Evolutionary conservation across 2,797 vertebrate species (phyloP).

Genomic region (Oreonectes daqikongensis): DNA sequence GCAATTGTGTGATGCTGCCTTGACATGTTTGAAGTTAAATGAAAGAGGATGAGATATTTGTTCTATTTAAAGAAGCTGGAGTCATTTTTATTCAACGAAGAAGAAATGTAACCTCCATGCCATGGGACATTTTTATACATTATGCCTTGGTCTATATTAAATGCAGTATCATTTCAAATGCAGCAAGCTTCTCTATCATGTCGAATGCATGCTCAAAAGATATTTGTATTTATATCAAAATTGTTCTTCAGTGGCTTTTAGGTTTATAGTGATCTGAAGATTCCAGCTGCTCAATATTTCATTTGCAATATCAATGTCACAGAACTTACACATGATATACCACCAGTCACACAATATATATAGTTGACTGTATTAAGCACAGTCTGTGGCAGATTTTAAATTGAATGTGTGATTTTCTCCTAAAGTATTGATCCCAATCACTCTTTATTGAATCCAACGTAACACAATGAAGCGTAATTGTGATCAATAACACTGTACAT

Average conservation of each 20-base stretch:
- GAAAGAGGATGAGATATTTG: background rate
- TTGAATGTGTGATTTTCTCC: background rate
- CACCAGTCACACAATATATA: background rate
- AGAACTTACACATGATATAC: constrained; percentile 22
- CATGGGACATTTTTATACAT: constrained; percentile 1
- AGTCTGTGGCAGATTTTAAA: background rate
- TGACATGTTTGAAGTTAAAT: background rate
- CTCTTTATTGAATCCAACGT: background rate
- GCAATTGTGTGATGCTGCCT: background rate
- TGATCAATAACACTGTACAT: background rate
- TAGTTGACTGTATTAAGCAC: no score
- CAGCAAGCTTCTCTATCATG: background rate
- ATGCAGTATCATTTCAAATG: constrained; percentile 6
- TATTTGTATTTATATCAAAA: background rate
- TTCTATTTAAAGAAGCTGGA: constrained; percentile 17
- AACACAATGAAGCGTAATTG: no score
- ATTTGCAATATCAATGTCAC: constrained; percentile 4
- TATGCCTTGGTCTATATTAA: background rate
- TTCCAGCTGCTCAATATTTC: background rate
- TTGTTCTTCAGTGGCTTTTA: background rate
- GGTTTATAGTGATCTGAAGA: background rate
- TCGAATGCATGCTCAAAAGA: background rate
- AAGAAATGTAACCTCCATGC: background rate
- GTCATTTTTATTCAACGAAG: constrained; percentile 9
- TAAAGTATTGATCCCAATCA: background rate